These are phyloP conservation scores for Eolophus roseicapilla DNA, from an alignment of 2,113 vertebrate species.

Conservation along the genomic window DNA sequence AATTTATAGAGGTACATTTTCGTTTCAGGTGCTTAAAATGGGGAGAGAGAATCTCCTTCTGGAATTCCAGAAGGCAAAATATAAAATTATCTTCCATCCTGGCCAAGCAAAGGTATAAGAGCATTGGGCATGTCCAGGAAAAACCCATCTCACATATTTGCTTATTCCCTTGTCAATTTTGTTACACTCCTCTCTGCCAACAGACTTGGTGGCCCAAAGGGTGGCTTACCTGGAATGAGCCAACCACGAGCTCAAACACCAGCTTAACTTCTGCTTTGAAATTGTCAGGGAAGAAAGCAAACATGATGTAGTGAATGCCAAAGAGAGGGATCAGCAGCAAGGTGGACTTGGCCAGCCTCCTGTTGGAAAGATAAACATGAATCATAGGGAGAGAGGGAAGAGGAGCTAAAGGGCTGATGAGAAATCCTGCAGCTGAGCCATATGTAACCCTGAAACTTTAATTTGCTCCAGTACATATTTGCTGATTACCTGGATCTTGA, in stretches of 20 bases:
- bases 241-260: conserved; percentile 89
- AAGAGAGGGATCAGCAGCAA: conserved; percentile 96
- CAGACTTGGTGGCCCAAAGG: neutral
- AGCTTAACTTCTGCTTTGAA: conserved; percentile 83
- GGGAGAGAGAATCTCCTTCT: neutral
- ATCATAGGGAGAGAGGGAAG: neutral
- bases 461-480: neutral
- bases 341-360: conserved; percentile 96
- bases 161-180: neutral
- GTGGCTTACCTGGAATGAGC: conserved; percentile 91
- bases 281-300: conserved; percentile 92
- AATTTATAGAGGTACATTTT: neutral
- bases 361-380: conserved; percentile 60
- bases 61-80: neutral
- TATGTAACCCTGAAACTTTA: neutral
- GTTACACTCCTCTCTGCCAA: accelerated
- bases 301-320: conserved; percentile 93
- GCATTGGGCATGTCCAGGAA: neutral
- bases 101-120: neutral
- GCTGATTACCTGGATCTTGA: neutral
- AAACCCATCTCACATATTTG: neutral
- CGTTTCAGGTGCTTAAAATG: neutral
- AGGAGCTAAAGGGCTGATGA: neutral
- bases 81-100: neutral
- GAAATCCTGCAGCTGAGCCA: neutral